A percentile compares a stretch with the other conserved stretches of the same genome.
These are phyloP conservation scores for Calliphora vicina DNA, from an alignment of 1,140 invertebrate species.

Conservation along the genomic window DNA sequence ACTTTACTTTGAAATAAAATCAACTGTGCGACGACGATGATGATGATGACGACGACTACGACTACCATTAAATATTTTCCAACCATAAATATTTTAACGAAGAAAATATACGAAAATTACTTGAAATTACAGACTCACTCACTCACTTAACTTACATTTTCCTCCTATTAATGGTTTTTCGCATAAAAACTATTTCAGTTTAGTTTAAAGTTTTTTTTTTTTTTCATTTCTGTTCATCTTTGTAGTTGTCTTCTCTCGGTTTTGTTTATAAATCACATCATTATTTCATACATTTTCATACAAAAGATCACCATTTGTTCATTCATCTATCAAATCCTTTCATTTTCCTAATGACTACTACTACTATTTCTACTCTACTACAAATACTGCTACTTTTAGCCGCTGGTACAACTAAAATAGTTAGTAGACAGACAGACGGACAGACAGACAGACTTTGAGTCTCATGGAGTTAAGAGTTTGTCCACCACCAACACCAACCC, in stretches of 20 bases:
- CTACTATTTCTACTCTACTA: background rate
- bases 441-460: background rate
- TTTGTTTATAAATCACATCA: constrained; percentile 33
- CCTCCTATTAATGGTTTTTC: constrained; percentile 16
- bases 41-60: background rate
- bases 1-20: background rate
- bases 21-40: background rate
- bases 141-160: background rate
- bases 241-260: background rate
- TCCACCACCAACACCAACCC: constrained; percentile 18
- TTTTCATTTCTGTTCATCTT: background rate
- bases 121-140: constrained; percentile 5
- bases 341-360: constrained; percentile 26
- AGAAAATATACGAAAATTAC: constrained; percentile 5
- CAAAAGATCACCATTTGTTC: constrained; percentile 34
- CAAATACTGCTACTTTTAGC: background rate
- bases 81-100: constrained; percentile 7
- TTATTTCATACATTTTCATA: constrained; percentile 35
- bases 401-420: no score
- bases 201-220: background rate
- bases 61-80: constrained; percentile 13
- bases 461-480: background rate
- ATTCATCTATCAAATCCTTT: constrained; percentile 34
- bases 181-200: constrained; percentile 16
- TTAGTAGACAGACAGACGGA: constrained; percentile 1